These are phyloP conservation scores for Eriosoma lanigerum DNA, from an alignment of 1,140 invertebrate genomes.

Conservation along the genomic window DNA sequence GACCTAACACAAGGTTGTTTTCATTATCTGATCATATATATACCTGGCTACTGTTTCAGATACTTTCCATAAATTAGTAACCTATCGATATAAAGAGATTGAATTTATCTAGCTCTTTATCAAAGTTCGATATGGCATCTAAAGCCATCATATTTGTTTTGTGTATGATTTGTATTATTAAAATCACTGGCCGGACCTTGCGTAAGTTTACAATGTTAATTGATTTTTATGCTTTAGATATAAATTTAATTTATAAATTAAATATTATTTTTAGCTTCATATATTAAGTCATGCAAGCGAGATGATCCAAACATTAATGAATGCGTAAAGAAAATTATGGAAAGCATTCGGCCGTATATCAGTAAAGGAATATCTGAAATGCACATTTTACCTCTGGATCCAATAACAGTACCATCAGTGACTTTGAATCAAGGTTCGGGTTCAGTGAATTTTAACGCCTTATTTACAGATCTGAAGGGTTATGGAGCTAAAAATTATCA, in stretches of 20 bases:
- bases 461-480: slow-evolving; percentile 52
- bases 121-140: not conserved
- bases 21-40: not conserved
- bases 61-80: not conserved
- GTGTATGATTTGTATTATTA: not conserved
- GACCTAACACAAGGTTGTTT: slow-evolving; percentile 21
- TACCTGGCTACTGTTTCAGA: not conserved
- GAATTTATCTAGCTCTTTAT: not conserved
- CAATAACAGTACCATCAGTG: slow-evolving; percentile 48
- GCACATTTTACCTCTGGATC: slow-evolving; percentile 51
- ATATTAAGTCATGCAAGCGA: slow-evolving; percentile 53
- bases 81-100: not conserved
- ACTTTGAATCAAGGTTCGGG: slow-evolving; percentile 50
- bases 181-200: not conserved
- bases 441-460: slow-evolving; percentile 52
- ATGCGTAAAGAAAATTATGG: slow-evolving; percentile 49
- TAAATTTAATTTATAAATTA: not conserved
- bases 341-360: slow-evolving; percentile 32
- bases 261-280: slow-evolving; percentile 50
- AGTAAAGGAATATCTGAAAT: slow-evolving; percentile 53
- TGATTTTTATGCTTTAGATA: no score
- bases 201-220: slow-evolving; percentile 6
- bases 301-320: slow-evolving; percentile 50
- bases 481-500: slow-evolving; percentile 48
- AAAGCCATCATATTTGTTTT: not conserved